A percentile compares a stretch with the other conserved stretches of the same genome.
These are phyloP conservation scores for Oryzias javanicus DNA, from an alignment of 2,113 vertebrate genomes.

Conservation along the genomic window DNA sequence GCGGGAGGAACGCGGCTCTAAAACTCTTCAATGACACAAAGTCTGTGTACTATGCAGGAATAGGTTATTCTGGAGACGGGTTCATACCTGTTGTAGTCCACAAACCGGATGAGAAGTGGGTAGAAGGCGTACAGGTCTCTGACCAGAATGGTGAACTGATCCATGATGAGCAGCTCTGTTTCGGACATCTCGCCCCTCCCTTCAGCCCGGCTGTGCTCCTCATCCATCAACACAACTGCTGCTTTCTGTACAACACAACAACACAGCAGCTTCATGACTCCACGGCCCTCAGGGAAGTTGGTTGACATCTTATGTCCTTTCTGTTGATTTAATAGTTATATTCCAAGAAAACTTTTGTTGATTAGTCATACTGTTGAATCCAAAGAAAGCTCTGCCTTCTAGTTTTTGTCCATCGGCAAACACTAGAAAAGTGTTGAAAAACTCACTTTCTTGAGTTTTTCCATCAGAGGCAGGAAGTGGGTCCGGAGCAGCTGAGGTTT, in stretches of 20 bases:
- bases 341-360: no score
- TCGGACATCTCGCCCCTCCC: constrained; percentile 96
- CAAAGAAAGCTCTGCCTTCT: no score
- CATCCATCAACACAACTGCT: constrained; percentile 87
- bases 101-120: constrained; percentile 93
- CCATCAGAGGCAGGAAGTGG: constrained; percentile 95
- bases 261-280: constrained; percentile 3
- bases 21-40: neutral
- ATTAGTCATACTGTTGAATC: no score
- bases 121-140: constrained; percentile 97
- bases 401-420: neutral
- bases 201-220: constrained; percentile 92
- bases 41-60: no score
- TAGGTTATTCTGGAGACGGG: no score
- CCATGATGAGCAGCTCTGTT: constrained; percentile 93
- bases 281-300: no score
- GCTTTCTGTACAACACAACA: constrained; percentile 77
- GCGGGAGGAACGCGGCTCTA: constrained; percentile 4
- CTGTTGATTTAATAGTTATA: no score
- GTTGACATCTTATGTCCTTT: no score
- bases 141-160: constrained; percentile 91
- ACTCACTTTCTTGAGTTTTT: constrained; percentile 88
- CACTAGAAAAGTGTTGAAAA: neutral
- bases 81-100: constrained; percentile 94
- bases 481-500: constrained; percentile 90